A percentile compares a stretch with the other conserved stretches of the same genome.
Evolutionary conservation across 2,888 invertebrate species (phyloP).

Genomic region (Polymixis lichenea): DNA sequence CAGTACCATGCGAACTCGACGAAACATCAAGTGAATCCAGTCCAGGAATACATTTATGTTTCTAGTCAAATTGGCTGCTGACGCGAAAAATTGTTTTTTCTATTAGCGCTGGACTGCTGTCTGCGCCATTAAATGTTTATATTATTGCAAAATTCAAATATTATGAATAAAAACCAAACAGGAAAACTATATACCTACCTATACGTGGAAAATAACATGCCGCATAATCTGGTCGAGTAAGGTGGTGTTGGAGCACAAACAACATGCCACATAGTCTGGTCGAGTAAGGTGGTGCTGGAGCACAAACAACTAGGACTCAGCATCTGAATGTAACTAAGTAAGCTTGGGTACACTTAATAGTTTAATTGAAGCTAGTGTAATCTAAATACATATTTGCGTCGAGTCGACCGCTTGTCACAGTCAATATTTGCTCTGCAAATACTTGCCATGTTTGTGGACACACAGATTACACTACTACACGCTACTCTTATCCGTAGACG

Average conservation of each 20-base stretch:
- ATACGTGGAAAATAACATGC: constrained; percentile 5
- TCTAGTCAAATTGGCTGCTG: neutral
- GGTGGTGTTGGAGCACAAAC: constrained; percentile 1
- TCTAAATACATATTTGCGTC: constrained; percentile 40
- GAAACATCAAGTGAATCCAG: neutral
- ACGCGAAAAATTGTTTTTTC: neutral
- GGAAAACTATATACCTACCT: constrained; percentile 23
- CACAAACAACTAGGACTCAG: neutral
- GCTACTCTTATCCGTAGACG: constrained; percentile 6
- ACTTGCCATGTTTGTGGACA: constrained; percentile 15
- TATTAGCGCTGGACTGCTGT: neutral
- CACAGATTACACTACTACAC: constrained; percentile 4
- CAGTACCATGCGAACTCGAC: neutral
- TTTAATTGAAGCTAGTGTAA: constrained; percentile 10
- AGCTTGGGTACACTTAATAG: too few relatives aligned
- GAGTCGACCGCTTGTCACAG: constrained; percentile 24
- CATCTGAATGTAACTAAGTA: too few relatives aligned
- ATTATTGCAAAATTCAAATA: neutral
- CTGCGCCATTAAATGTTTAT: neutral
- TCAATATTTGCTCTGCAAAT: constrained; percentile 49
- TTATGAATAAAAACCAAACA: constrained; percentile 7
- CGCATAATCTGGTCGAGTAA: neutral
- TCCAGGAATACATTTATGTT: neutral
- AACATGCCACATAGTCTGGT: neutral
- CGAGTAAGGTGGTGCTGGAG: neutral